These are phyloP conservation scores for Lateolabrax maculatus DNA, from an alignment of 2,797 vertebrate species.

Conservation along the genomic window DNA sequence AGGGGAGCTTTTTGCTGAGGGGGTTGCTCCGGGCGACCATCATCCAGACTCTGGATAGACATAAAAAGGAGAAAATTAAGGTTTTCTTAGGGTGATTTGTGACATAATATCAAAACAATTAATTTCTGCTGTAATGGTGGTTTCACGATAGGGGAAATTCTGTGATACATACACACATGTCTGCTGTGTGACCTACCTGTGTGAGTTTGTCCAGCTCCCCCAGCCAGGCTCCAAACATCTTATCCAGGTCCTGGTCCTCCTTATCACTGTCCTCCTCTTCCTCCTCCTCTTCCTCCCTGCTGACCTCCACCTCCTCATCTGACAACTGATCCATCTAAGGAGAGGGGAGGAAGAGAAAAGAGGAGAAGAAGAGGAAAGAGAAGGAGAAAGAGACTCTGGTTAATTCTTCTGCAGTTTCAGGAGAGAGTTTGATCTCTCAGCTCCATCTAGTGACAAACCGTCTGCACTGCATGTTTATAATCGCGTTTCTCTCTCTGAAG, in stretches of 20 bases:
- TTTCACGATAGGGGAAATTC: background rate
- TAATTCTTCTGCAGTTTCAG: background rate
- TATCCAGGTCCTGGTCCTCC: conserved; percentile 97
- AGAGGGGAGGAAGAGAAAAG: background rate
- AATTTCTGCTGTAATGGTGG: no score
- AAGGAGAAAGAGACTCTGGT: background rate
- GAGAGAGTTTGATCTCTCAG: background rate
- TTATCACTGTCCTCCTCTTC: conserved; percentile 95
- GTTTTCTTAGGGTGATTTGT: background rate
- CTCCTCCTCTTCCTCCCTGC: conserved; percentile 87
- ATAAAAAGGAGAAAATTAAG: background rate
- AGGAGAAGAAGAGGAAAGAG: background rate
- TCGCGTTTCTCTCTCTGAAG: background rate
- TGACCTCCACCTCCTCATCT: conserved; percentile 95
- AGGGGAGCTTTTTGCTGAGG: conserved; percentile 92
- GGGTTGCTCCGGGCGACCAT: conserved; percentile 85
- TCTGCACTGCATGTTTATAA: background rate
- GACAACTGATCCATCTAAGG: conserved; percentile 97
- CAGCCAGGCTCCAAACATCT: conserved; percentile 99
- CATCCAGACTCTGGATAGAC: conserved; percentile 91
- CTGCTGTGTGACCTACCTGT: conserved; percentile 82
- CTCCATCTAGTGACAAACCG: conserved; percentile 50
- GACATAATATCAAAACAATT: background rate
- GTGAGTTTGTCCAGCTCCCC: conserved; percentile 98
- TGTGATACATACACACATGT: no score